Conservation (phyloP, 2,113 vertebrate genomes). For the Struthio camelus region DNA sequence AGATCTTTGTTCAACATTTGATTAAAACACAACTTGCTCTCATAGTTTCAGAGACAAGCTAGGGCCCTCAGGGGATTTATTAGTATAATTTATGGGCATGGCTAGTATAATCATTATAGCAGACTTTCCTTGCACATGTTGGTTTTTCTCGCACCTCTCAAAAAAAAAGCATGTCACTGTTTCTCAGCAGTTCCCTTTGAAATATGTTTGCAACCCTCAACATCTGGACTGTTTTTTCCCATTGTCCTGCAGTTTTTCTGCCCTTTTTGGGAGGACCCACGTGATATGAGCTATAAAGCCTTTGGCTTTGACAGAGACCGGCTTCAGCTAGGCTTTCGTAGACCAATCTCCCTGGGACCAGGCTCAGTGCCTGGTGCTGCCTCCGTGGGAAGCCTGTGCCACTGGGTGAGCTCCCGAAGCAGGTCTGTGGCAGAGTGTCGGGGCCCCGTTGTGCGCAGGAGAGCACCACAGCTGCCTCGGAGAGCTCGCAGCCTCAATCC, state of each 20-base stretch:
- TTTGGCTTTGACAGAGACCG: background rate
- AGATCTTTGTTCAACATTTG: background rate
- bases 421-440: too few species aligned
- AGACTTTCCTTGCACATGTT: background rate
- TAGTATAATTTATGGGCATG: background rate
- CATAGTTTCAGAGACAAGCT: background rate
- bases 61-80: background rate
- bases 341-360: background rate
- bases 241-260: too few species aligned
- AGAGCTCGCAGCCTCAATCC: background rate
- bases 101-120: background rate
- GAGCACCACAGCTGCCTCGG: background rate
- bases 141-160: background rate
- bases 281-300: accelerated
- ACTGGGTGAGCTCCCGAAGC: background rate
- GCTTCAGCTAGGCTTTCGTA: background rate
- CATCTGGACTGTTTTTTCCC: background rate
- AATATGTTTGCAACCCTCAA: background rate
- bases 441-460: background rate
- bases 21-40: background rate
- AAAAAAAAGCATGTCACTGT: background rate
- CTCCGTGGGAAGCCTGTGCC: background rate
- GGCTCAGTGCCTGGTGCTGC: background rate
- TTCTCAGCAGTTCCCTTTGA: background rate
- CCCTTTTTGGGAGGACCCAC: background rate